phyloP scores from a whole-genome alignment of 2,888 invertebrate species.

The Hypomecis punctinalis region DNA sequence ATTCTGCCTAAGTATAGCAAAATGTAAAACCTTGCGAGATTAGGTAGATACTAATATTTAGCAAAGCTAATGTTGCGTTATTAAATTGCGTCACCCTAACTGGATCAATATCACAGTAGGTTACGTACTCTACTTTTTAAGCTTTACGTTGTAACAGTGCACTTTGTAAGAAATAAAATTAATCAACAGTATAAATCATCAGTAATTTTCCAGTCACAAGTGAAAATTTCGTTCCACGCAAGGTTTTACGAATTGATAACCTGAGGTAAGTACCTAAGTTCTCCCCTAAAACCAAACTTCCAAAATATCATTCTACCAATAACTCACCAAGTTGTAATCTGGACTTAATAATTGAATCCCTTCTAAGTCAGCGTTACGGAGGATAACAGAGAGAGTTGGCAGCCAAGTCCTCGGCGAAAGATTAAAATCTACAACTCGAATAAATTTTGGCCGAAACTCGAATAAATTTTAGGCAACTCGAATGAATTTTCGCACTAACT shows the following conservation, averaged over 20 bases:
- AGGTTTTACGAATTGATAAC: slow-evolving; percentile 17
- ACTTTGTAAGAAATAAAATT: no score
- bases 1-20: no score
- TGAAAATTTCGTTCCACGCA: background rate
- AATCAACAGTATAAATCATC: no score
- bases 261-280: background rate
- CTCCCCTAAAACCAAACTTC: slow-evolving; percentile 28
- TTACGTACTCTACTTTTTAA: no score
- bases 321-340: slow-evolving; percentile 47
- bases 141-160: no score
- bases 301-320: slow-evolving; percentile 37
- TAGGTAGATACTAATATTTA: no score
- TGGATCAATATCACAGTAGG: no score
- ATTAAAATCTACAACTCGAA: slow-evolving; percentile 46
- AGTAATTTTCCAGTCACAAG: background rate
- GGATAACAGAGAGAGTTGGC: slow-evolving; percentile 36
- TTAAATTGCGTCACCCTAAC: no score
- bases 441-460: slow-evolving; percentile 28
- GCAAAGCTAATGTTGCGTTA: no score
- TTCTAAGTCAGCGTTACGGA: slow-evolving; percentile 40
- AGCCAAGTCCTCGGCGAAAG: slow-evolving; percentile 34
- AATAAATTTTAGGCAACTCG: slow-evolving; percentile 24
- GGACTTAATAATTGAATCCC: slow-evolving; percentile 44
- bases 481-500: slow-evolving; percentile 19
- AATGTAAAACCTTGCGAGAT: no score